Evolutionary conservation across 1,140 invertebrate genomes (phyloP), one percentile per base, ranked within the genome.

Genomic region (Cydia fagiglandana): DNA sequence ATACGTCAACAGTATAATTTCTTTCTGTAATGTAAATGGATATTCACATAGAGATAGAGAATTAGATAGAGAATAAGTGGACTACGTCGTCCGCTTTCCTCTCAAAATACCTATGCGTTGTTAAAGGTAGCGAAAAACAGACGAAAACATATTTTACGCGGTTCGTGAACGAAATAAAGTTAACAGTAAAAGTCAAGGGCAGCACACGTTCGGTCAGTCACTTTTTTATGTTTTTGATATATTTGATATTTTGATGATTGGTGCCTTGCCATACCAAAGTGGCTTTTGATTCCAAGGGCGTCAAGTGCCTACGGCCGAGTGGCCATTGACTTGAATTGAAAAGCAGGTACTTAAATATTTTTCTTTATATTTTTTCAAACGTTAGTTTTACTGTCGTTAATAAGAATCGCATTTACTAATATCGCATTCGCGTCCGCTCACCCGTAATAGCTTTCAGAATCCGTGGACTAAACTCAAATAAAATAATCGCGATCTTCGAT

Each of bases 121-220:
- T 6, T 17, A 56, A 56, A n/a, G 47, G 47, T 50, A 9, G 47
- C 15, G 9, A 50, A 50, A 56, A 17, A 30, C 30, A 30, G 30
- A 3, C 30, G 30, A 53, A 53, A 45, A 45, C 41, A 12, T 7
- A 47, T 47, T 47, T 13, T 15, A 47, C 56, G 20, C 6, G 56
- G 20, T 20, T 17, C 12, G n/a, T 17, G 9, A 28, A 28, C 66
- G 5, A 70, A n/a, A 70, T 30, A n/a, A 38, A 61, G 56, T 61
- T 17, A 70, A 70, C 9, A 70, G 34, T 70, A 70, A 70, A 70
- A 70, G 66, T 70, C 38, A 70, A 70, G 66, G 66, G 66, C 66
- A 20, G 6, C 34, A 34, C 34, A 9, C 30, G 64, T 28, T 34
- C 64, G 30, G 64, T 15, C 30, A 68, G n/a, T 70, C 66, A 34